These are phyloP conservation scores for Pseudochirops corinnae DNA, from an alignment of 2,797 vertebrate genomes.

Conservation along the genomic window DNA sequence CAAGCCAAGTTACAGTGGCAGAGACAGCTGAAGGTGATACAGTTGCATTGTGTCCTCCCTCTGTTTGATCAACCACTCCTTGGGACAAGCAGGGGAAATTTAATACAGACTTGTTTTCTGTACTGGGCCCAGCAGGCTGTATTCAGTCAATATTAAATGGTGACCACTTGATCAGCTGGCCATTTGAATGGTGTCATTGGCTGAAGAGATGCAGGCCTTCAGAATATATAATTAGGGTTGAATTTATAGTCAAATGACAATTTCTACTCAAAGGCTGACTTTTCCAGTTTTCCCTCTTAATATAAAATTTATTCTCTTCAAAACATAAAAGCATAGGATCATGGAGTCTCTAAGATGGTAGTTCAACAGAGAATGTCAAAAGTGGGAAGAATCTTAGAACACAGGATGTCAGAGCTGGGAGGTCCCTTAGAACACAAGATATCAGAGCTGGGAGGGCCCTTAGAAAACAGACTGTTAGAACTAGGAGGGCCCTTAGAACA, in stretches of 20 bases:
- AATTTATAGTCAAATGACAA: background rate
- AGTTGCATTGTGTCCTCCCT: background rate
- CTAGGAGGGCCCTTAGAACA: background rate
- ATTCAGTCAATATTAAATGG: background rate
- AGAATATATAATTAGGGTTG: background rate
- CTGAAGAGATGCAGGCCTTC: constrained; percentile 3
- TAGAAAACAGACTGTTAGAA: no score
- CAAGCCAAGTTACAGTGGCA: background rate
- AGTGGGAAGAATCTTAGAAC: no score
- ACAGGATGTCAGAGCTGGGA: no score
- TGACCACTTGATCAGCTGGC: background rate
- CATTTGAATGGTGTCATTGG: background rate
- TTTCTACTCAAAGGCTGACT: background rate
- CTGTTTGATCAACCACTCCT: background rate
- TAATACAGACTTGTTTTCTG: constrained; percentile 2
- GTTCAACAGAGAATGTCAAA: constrained; percentile 17
- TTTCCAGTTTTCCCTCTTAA: background rate
- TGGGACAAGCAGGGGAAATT: background rate
- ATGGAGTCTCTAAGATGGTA: background rate
- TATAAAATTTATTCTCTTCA: background rate
- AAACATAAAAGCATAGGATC: background rate
- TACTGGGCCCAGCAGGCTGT: constrained; percentile 13
- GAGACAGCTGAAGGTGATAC: background rate
- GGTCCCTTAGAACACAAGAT: background rate
- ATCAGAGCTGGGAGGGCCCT: background rate